phyloP scores from a whole-genome alignment of 2,888 invertebrate species.

The Ophion obscuratus region DNA sequence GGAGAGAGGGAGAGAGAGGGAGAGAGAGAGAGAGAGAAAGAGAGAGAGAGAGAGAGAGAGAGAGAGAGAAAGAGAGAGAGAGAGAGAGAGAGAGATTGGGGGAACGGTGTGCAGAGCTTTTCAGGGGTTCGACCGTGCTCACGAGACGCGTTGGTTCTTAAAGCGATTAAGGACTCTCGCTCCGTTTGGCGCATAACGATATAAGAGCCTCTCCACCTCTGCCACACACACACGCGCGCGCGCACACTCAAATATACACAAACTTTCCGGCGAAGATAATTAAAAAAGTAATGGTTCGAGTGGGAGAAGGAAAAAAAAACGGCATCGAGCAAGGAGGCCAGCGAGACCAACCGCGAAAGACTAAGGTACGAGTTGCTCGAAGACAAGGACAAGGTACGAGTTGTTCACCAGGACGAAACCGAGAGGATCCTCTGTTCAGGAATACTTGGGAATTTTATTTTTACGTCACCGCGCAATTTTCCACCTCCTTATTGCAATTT shows the following conservation, averaged over 20 bases:
- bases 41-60: too few relatives aligned
- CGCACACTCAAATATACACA: constrained; percentile 22
- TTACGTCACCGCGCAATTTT: not conserved
- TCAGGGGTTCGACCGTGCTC: constrained; percentile 63
- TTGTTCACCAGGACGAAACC: constrained; percentile 7
- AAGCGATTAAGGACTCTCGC: constrained; percentile 76
- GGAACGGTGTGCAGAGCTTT: constrained; percentile 59
- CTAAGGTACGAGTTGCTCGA: constrained; percentile 44
- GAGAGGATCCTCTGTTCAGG: not conserved
- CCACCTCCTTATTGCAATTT: not conserved
- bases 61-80: not conserved
- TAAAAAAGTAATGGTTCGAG: constrained; percentile 78
- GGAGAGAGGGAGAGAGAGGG: not conserved
- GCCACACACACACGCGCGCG: not conserved
- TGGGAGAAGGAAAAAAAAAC: constrained; percentile 40
- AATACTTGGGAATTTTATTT: not conserved
- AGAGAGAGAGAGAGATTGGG: constrained; percentile 18
- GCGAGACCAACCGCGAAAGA: constrained; percentile 63
- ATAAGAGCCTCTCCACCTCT: constrained; percentile 64
- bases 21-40: not conserved
- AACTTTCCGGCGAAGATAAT: constrained; percentile 71
- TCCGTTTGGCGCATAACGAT: constrained; percentile 76
- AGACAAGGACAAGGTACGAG: constrained; percentile 30
- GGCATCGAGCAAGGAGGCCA: constrained; percentile 66
- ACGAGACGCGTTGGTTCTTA: constrained; percentile 69